Conservation (phyloP, 2,113 vertebrate genomes). For the Rallus limicola region DNA sequence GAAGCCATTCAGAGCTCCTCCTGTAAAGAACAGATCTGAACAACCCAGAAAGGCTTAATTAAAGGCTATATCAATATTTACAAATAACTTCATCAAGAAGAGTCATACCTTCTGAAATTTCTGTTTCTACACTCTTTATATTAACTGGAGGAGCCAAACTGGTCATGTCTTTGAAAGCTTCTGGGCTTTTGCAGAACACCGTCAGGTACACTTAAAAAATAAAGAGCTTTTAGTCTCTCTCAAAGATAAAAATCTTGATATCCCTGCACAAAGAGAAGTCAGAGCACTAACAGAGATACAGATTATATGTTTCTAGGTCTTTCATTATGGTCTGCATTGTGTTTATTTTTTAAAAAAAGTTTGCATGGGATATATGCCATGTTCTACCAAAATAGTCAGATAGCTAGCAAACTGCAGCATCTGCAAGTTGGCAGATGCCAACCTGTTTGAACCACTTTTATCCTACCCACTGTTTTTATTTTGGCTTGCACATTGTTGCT, state of each 20-base stretch:
- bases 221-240: background rate
- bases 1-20: background rate
- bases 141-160: background rate
- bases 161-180: background rate
- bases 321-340: background rate
- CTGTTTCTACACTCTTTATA: background rate
- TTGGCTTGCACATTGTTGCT: background rate
- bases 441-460: background rate
- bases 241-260: background rate
- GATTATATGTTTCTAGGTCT: background rate
- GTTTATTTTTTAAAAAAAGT: background rate
- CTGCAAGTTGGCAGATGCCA: background rate
- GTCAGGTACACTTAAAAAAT: background rate
- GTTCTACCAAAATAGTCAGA: background rate
- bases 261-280: background rate
- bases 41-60: background rate
- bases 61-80: background rate
- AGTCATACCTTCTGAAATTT: background rate
- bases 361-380: background rate
- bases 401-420: background rate
- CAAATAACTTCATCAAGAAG: background rate
- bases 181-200: background rate
- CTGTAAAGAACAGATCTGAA: background rate
- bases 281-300: background rate
- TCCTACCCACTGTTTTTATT: constrained; percentile 22